Base-by-base conservation (phyloP, 1,140 invertebrate genomes). In the Pseudachorutes palmiensis region DNA sequence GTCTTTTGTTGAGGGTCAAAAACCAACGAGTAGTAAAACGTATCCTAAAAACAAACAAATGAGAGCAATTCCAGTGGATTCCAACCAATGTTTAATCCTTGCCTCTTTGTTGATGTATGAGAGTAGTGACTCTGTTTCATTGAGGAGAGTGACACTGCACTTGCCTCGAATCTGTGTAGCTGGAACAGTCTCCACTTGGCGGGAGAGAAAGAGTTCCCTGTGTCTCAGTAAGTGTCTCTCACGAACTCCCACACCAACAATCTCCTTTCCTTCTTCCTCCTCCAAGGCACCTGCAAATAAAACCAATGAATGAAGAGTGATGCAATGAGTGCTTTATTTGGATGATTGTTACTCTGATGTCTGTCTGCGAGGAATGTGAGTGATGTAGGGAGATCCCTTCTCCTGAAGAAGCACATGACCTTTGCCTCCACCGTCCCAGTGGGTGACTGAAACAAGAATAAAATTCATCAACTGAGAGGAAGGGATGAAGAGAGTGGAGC, bases 1-100 rank as follows among this genome's bases (percentile, higher is more conserved):
- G 97, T 99, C 82, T 97, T 97, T 82, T 98, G 94, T 79, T 91
- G 87, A 69, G 96, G 96, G 84, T 99, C 97, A 81, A 97, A 99
- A 70, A 99, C 97, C 78, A 99, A 84, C 78, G 96, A 98, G 82
- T 99, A 99, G 81, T 98, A 99, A 85, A 99, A 99, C 77, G 91
- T 90, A 81, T 99, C 95, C 85, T 92, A 80, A 32, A 79, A 76
- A 73, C 66, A 73, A 76, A 81, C 81, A 76, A 55, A 55, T 12
- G 36, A 45, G 36, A 12, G 9, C 19, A 45, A n/a, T n/a, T n/a
- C n/a, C n/a, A n/a, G n/a, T n/a, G n/a, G n/a, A n/a, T n/a, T n/a
- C n/a, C n/a, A n/a, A n/a, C n/a, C n/a, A n/a, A n/a, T n/a, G n/a
- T n/a, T n/a, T n/a, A n/a, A n/a, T n/a, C n/a, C 85, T 85, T 81